Evolutionary conservation across 2,888 invertebrate genomes (phyloP).

Genomic region (Pseudoips prasinana): DNA sequence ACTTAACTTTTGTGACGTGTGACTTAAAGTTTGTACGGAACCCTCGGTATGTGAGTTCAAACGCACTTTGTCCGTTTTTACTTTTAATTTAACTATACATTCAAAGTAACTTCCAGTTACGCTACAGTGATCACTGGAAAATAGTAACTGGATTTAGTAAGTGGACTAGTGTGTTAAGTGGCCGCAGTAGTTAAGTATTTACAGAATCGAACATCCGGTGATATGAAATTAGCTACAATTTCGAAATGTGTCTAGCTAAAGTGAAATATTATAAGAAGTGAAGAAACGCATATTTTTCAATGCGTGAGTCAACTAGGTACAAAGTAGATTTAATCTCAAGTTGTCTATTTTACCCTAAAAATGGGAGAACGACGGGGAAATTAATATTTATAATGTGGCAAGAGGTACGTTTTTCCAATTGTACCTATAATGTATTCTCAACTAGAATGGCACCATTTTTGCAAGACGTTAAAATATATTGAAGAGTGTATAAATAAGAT

Average conservation of each 20-base stretch:
- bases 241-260: slow-evolving; percentile 62
- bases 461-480: slow-evolving; percentile 6
- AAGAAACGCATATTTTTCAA: slow-evolving; percentile 23
- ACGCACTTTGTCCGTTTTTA: not conserved
- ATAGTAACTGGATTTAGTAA: too few relatives aligned
- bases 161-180: too few relatives aligned
- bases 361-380: not conserved
- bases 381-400: slow-evolving; percentile 8
- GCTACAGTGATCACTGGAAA: too few relatives aligned
- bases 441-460: slow-evolving; percentile 24
- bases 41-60: not conserved
- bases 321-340: too few relatives aligned
- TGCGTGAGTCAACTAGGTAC: slow-evolving; percentile 16
- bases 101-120: too few relatives aligned
- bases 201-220: slow-evolving; percentile 38
- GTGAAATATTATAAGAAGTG: slow-evolving; percentile 30
- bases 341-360: not conserved
- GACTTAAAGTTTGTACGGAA: too few relatives aligned
- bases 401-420: not conserved
- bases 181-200: slow-evolving; percentile 25
- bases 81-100: too few relatives aligned
- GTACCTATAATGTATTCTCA: not conserved
- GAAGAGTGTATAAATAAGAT: slow-evolving; percentile 19
- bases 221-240: slow-evolving; percentile 67
- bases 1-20: too few relatives aligned